These are phyloP conservation scores for Rhinopomastus cyanomelas DNA, from an alignment of 2,113 vertebrate genomes.

Conservation along the genomic window DNA sequence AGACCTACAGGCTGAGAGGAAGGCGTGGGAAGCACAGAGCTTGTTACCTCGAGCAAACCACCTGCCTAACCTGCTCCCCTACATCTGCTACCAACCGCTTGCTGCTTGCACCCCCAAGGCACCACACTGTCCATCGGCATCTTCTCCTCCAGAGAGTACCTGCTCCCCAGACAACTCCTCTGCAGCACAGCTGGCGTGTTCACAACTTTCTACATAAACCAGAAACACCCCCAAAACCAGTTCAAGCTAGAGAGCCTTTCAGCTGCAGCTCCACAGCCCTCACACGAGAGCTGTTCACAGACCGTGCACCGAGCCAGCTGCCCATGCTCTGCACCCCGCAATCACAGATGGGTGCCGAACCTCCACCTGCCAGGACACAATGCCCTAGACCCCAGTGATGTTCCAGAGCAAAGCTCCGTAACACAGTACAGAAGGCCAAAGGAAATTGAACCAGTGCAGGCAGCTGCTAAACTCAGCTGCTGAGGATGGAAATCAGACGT, in stretches of 20 bases:
- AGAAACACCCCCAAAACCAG: background rate
- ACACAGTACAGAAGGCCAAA: background rate
- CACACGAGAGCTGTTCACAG: background rate
- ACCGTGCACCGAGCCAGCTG: background rate
- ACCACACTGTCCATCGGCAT: rapidly evolving
- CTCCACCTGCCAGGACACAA: background rate
- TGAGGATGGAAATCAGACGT: background rate
- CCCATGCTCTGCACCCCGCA: background rate
- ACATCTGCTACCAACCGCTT: background rate
- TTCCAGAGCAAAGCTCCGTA: background rate
- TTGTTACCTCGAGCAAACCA: background rate
- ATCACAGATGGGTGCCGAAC: rapidly evolving
- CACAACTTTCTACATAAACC: background rate
- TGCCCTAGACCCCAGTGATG: background rate
- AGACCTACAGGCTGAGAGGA: background rate
- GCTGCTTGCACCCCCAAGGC: background rate
- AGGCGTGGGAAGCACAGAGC: background rate
- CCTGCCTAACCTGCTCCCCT: no score
- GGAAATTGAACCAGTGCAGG: background rate
- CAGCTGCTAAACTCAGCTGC: rapidly evolving
- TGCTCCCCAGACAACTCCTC: background rate
- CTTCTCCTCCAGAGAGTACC: background rate
- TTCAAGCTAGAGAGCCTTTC: background rate
- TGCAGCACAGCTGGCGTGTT: background rate
- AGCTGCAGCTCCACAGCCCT: background rate